phyloP scores from a whole-genome alignment of 2,888 invertebrate species.

The Galeruca laticollis region DNA sequence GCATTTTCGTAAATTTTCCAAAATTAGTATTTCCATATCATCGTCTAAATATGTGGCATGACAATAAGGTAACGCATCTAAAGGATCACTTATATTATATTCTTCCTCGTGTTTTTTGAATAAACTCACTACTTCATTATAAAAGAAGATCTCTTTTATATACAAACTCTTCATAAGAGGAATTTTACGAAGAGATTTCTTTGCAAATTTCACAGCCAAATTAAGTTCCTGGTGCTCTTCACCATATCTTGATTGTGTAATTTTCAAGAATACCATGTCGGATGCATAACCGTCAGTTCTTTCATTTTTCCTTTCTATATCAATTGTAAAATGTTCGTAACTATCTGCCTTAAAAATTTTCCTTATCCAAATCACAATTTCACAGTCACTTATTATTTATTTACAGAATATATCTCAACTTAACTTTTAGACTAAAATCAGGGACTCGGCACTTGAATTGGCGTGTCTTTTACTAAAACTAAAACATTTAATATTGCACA shows the following conservation, averaged over 20 bases:
- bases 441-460: too few relatives aligned
- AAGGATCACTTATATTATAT: constrained; percentile 25
- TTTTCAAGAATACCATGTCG: constrained; percentile 38
- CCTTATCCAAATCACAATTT: constrained; percentile 24
- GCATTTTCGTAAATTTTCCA: constrained; percentile 44
- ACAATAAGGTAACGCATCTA: constrained; percentile 39
- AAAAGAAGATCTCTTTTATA: constrained; percentile 44
- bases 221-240: constrained; percentile 15
- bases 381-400: constrained; percentile 10
- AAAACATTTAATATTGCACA: too few relatives aligned
- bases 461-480: too few relatives aligned
- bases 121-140: constrained; percentile 34
- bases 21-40: constrained; percentile 38
- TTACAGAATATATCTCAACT: background rate
- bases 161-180: constrained; percentile 26
- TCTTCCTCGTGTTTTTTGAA: constrained; percentile 42
- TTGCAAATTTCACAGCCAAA: constrained; percentile 39
- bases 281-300: constrained; percentile 42
- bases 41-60: constrained; percentile 27
- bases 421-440: too few relatives aligned
- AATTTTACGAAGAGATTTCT: constrained; percentile 22
- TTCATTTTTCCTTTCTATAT: constrained; percentile 32
- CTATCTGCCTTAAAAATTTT: constrained; percentile 32
- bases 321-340: constrained; percentile 28
- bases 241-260: constrained; percentile 13